These are phyloP conservation scores for Pantherophis guttatus DNA, from an alignment of 2,113 vertebrate species.

Conservation along the genomic window DNA sequence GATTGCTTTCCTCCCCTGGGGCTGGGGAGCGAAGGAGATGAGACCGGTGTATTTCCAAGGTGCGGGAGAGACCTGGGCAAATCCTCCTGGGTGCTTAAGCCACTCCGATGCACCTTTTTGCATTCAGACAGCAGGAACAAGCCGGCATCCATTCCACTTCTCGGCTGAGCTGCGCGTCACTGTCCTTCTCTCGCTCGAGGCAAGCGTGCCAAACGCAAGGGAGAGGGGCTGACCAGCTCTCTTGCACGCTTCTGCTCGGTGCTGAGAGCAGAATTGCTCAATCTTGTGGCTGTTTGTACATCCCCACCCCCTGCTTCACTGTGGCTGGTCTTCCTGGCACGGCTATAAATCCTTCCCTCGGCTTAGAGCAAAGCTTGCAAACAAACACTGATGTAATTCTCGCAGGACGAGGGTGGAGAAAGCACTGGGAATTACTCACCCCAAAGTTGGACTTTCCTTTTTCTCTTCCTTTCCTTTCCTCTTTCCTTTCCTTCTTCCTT, in stretches of 20 bases:
- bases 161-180: too few species aligned
- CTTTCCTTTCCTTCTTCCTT: too few species aligned
- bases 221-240: neutral
- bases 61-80: neutral
- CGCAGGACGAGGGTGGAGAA: slow-evolving; percentile 11
- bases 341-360: slow-evolving; percentile 4
- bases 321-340: neutral
- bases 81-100: neutral
- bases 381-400: slow-evolving; percentile 17
- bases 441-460: neutral
- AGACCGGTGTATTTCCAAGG: neutral
- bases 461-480: neutral
- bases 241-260: neutral
- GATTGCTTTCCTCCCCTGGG: neutral
- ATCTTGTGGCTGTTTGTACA: neutral
- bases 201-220: neutral
- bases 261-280: neutral
- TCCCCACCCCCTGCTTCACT: neutral
- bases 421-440: slow-evolving; percentile 20
- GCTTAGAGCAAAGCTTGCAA: neutral
- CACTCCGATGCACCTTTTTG: neutral
- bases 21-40: neutral
- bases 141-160: neutral
- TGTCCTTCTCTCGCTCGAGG: neutral
- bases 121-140: neutral